Base-by-base conservation (phyloP, 2,888 invertebrate genomes). In the Hirtodrosophila histrioides region DNA sequence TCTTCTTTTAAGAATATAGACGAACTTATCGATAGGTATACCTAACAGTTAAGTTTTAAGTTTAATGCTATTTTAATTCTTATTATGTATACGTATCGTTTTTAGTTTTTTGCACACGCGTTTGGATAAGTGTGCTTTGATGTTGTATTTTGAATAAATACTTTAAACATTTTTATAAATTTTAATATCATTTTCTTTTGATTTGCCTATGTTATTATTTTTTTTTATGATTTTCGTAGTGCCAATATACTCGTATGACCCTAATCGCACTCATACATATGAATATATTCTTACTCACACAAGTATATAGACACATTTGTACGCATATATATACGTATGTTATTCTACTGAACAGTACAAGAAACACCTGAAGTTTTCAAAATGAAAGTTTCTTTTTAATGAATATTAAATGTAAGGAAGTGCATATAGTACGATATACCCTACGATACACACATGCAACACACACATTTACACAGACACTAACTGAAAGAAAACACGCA, bases 301-400 rank as follows among this genome's bases (percentile, higher is more conserved):
- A 55, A 35, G 29, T 36, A 58, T 57, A 54, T 48, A 55, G n/a
- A 53, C 12, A 50, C 55, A 69, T 61, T 33, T 63, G 43, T 61
- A 77, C n/a, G 35, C 44, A 60, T 64, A 51, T 64, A 51, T 43
- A 61, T 31, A 46, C 50, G 68, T 76, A 53, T 75, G 63, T 69
- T 72, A 77, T 71, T 88, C 74, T 83, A 81, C 89, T 90, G 90
- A 89, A 89, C 87, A 91, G 90, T 91, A 91, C 90, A 91, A 91
- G 89, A 88, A 88, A 86, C 89, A 91, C 90, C 90, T 91, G 91
- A 91, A 86, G 90, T 88, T 91, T 91, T 91, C 91, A 90, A 91
- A 27, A 89, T 79, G 78, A 75, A 89, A 87, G 90, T 90, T 88
- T 90, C 89, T 88, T 89, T 90, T 88, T 77, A 88, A 76, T 49